Base-by-base conservation (phyloP, 2,797 vertebrate species). In the Periophthalmus magnuspinnatus region DNA sequence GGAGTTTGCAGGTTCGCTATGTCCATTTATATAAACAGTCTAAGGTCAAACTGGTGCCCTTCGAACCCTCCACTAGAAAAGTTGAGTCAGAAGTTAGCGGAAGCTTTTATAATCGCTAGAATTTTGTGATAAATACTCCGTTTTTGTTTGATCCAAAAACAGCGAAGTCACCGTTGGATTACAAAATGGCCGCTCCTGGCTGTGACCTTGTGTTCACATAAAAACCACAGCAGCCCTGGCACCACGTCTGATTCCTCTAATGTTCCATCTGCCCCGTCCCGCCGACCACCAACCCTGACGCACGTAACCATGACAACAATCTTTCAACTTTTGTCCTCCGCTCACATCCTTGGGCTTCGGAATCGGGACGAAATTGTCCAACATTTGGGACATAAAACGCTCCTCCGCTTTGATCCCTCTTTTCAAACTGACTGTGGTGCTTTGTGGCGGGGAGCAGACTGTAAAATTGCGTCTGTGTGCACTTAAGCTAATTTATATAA, bases 381-480 rank as follows among this genome's bases (percentile, higher is more conserved):
- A 58, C 58, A 11, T 33, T 65, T 28, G 11, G 13, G 6, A 64
- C 17, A 14, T 36, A 47, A 64, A 59, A 7, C 4, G 19, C 14
- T 24, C 48, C 14, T 5, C 9, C 57, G 45, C 32, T 66, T 50
- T 34, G 10, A 52, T 22, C 9, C 45, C 9, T 14, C 3, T 13
- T 2, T 62, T 41, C 5, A 45, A 6, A 14, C 1, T 63, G 52
- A 65, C 1, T 0, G 67, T 33, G 56, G 10, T 14, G 66, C 17
- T 5, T 1, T 52, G 34, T 17, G 28, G 22, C 66, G 14, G 8
- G 61, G 38, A 73, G 6, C 50, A 19, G 28, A 70, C 22, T 45
- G 32, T 77, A 68, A 79, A 81, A 54, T 28, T 65, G 33, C 78
- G 81, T 77, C 75, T 79, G 79, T 78, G 69, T 52, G 60, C 2